These are phyloP conservation scores for Platycnemis pennipes DNA, from an alignment of 2,888 invertebrate genomes.

Conservation along the genomic window DNA sequence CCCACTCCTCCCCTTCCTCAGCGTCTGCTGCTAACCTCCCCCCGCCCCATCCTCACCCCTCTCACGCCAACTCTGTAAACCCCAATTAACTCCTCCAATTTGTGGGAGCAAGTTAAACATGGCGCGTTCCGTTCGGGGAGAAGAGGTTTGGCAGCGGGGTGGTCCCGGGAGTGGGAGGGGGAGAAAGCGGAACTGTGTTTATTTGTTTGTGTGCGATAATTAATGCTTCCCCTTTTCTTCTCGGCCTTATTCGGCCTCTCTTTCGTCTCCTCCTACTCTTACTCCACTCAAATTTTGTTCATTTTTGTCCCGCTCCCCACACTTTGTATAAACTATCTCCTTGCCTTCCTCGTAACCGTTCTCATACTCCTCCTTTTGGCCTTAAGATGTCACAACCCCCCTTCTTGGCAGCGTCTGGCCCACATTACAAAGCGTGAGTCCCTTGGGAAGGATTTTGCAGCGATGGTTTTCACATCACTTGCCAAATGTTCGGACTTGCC, in stretches of 20 bases:
- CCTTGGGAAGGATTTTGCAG: too few relatives aligned
- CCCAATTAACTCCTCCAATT: conserved; percentile 67
- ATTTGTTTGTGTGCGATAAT: conserved; percentile 31
- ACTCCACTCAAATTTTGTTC: background rate
- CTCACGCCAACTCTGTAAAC: conserved; percentile 46
- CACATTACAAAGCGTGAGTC: too few relatives aligned
- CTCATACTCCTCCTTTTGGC: background rate
- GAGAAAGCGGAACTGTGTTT: background rate
- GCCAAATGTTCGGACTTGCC: too few relatives aligned
- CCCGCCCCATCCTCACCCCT: background rate
- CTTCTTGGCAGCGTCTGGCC: too few relatives aligned
- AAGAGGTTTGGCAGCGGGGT: background rate
- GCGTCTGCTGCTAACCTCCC: background rate
- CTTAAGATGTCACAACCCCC: too few relatives aligned
- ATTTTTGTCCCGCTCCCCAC: background rate
- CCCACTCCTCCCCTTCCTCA: too few relatives aligned
- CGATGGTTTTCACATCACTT: too few relatives aligned
- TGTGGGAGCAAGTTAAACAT: conserved; percentile 61
- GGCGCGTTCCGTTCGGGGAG: background rate
- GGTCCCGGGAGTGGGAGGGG: background rate
- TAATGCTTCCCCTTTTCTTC: background rate
- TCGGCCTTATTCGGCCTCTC: too few relatives aligned
- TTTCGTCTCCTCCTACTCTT: background rate
- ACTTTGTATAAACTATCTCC: too few relatives aligned
- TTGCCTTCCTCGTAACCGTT: background rate